Evolutionary conservation across 2,888 invertebrate genomes (phyloP).

Genomic region (Galerucella calmariensis): DNA sequence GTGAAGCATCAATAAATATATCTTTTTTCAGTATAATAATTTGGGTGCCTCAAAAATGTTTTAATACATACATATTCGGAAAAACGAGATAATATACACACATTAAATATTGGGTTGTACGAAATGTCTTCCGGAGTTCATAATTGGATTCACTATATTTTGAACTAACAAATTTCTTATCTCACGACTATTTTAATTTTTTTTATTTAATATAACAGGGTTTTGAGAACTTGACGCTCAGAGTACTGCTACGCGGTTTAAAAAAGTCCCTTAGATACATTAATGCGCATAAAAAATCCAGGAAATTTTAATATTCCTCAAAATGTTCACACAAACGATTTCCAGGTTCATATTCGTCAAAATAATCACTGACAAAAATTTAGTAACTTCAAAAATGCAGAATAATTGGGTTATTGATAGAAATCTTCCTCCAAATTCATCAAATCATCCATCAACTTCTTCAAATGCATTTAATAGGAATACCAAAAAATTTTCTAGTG

Average conservation of each 20-base stretch:
- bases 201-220: not conserved
- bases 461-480: no score
- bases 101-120: not conserved
- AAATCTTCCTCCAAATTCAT: no score
- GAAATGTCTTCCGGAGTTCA: constrained; percentile 39
- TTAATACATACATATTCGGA: no score
- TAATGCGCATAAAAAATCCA: constrained; percentile 27
- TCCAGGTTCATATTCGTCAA: constrained; percentile 9
- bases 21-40: no score
- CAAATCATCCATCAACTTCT: no score
- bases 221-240: constrained; percentile 14
- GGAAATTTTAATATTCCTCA: constrained; percentile 14
- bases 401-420: no score
- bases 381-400: no score
- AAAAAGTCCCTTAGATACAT: constrained; percentile 23
- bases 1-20: no score
- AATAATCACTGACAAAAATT: not conserved
- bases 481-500: no score
- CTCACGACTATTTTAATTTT: not conserved
- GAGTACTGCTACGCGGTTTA: constrained; percentile 19
- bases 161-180: constrained; percentile 29
- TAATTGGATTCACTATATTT: constrained; percentile 33
- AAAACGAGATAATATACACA: no score
- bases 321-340: constrained; percentile 21
- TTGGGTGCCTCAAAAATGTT: no score